Evolutionary conservation across 2,888 invertebrate genomes (phyloP), one percentile per base, ranked within the genome.

Genomic region (Drosophila kokeensis): DNA sequence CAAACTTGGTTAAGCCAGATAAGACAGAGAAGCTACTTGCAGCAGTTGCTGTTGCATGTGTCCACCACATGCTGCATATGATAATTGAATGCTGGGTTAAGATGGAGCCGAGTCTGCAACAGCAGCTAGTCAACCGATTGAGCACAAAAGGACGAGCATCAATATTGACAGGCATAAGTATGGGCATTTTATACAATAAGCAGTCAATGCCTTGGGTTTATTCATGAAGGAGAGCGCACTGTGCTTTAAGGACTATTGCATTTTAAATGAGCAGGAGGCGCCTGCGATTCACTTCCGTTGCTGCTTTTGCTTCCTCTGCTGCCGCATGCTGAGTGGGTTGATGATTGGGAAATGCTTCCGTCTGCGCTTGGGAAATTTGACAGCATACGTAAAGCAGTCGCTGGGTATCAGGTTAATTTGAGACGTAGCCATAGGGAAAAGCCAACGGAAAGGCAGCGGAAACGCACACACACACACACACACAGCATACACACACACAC

Each of bases 191-290:
- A 81, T 86, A 74, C 89, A 86, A 81, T 89, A 75, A 76, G 69
- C 69, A 72, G 70, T 59, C 65, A 34, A 55, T 72, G 42, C 24
- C 50, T 50, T 4, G 32, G 53, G 54, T 32, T 67, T 53, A 74
- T 49, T 53, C 48, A 45, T 27, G 65, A 29, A 15, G 32, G 18
- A 42, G 52, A 10, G 34, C 30, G 32, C 36, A 42, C n/a, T 15
- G 48, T 30, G n/a, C 76, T 71, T 45, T 42, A 77, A 78, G 69
- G 64, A 68, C 55, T 67, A 65, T 82, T 87, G 87, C 73, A 90
- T 87, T 90, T 90, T 89, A 89, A 89, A 87, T 87, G 90, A 87
- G 90, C 80, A 88, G 76, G 67, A 87, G 88, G 90, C 83, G 79
- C 88, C 88, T 81, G 24, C 57, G 63, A 61, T 67, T 64, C 74